phyloP scores from a whole-genome alignment of 2,888 invertebrate species.

The Mellilla xanthometata region DNA sequence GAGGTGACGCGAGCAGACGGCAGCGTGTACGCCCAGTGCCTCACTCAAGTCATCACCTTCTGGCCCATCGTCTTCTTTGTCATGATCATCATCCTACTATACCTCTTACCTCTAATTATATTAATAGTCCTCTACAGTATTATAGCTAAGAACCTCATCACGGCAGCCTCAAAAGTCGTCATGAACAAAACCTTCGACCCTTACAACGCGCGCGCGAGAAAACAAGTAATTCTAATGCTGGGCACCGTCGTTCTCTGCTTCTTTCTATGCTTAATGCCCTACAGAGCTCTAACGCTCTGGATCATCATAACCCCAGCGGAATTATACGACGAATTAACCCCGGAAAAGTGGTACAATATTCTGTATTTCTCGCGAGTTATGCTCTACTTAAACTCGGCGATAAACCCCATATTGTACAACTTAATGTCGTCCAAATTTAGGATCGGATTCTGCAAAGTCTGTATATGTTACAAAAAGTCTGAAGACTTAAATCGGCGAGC shows the following conservation, averaged over 20 bases:
- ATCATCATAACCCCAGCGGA: conserved; percentile 90
- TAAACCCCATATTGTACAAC: conserved; percentile 96
- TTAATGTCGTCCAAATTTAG: conserved; percentile 96
- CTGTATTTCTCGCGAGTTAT: conserved; percentile 93
- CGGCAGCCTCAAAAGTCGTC: conserved; percentile 85
- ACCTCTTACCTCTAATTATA: conserved; percentile 90
- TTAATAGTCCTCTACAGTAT: conserved; percentile 91
- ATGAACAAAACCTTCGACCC: conserved; percentile 88
- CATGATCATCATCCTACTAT: conserved; percentile 90
- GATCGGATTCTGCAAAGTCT: conserved; percentile 88
- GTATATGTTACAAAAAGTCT: conserved; percentile 79
- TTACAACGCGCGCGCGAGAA: conserved; percentile 87
- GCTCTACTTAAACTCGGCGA: conserved; percentile 94
- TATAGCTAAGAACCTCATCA: conserved; percentile 92
- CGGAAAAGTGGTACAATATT: conserved; percentile 91
- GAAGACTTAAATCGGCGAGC: conserved; percentile 65
- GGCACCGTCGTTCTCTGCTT: conserved; percentile 94
- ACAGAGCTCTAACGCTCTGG: conserved; percentile 91
- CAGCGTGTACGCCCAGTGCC: conserved; percentile 87
- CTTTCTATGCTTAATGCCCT: conserved; percentile 94
- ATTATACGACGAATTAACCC: conserved; percentile 85
- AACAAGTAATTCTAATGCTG: conserved; percentile 93
- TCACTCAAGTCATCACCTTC: conserved; percentile 88
- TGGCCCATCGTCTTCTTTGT: conserved; percentile 92
- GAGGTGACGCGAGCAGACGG: conserved; percentile 87